Evolutionary conservation across 2,888 invertebrate species (phyloP).

Genomic region (Noctua comes): DNA sequence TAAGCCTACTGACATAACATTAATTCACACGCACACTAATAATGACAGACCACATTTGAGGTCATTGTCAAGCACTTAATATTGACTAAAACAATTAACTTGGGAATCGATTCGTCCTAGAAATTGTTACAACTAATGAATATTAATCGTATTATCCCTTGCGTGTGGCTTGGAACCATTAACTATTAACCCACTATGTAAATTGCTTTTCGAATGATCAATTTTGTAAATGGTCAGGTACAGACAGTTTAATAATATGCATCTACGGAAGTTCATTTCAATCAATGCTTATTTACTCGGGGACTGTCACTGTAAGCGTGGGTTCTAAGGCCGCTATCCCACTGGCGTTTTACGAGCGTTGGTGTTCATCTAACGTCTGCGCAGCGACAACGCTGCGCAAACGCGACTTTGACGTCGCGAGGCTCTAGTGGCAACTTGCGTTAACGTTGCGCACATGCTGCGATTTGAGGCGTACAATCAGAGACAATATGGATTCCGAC

Average conservation of each 20-base stretch:
- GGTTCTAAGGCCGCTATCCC: too few species aligned
- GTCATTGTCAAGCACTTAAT: constrained; percentile 56
- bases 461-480: too few species aligned
- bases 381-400: too few species aligned
- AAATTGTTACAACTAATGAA: constrained; percentile 53
- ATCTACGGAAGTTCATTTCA: constrained; percentile 27
- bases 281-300: background rate
- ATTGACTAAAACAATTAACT: constrained; percentile 51
- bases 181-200: constrained; percentile 67
- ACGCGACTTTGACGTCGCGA: too few species aligned
- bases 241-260: too few species aligned
- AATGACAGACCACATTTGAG: constrained; percentile 35
- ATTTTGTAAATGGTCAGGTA: constrained; percentile 38
- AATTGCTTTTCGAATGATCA: constrained; percentile 59
- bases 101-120: constrained; percentile 32
- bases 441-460: too few species aligned
- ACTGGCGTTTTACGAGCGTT: too few species aligned
- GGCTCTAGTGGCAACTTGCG: too few species aligned
- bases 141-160: constrained; percentile 63
- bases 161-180: constrained; percentile 61
- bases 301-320: constrained; percentile 6
- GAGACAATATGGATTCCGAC: too few species aligned
- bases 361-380: too few species aligned
- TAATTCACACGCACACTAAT: constrained; percentile 16
- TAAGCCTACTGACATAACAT: constrained; percentile 26